phyloP scores from a whole-genome alignment of 2,888 invertebrate species.

The Leucophenga montana region DNA sequence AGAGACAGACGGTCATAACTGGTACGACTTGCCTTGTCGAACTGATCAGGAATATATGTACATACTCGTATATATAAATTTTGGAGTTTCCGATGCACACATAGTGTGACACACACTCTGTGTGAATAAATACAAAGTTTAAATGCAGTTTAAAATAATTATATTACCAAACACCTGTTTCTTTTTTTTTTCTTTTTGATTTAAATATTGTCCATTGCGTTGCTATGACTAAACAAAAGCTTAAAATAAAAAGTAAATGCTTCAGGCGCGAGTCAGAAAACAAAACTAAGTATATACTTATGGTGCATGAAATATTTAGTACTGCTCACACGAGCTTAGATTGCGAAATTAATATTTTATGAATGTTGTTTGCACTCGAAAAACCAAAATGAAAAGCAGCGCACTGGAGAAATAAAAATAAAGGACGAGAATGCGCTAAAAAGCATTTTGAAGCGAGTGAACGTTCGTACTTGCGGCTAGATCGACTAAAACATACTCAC shows the following conservation, averaged over 20 bases:
- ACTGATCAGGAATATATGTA: too few species aligned
- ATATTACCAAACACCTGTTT: too few species aligned
- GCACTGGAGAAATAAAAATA: conserved; percentile 34
- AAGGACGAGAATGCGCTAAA: conserved; percentile 27
- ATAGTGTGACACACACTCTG: too few species aligned
- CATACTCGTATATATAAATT: too few species aligned
- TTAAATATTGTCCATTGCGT: too few species aligned
- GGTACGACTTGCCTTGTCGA: too few species aligned
- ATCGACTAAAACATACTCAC: neutral
- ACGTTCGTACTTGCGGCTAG: conserved; percentile 9
- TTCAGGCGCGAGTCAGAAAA: neutral
- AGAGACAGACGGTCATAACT: too few species aligned
- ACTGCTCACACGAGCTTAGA: conserved; percentile 74
- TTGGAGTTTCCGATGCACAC: too few species aligned
- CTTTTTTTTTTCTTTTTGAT: too few species aligned
- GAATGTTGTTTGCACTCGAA: conserved; percentile 53
- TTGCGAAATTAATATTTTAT: conserved; percentile 74
- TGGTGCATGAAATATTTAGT: conserved; percentile 68
- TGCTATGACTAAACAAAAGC: conserved; percentile 10
- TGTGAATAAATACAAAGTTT: too few species aligned
- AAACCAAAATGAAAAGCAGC: neutral
- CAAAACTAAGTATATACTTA: conserved; percentile 28
- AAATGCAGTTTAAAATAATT: too few species aligned
- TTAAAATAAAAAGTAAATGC: conserved; percentile 12
- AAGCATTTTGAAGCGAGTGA: conserved; percentile 50